A percentile compares a stretch with the other conserved stretches of the same genome.
Evolutionary conservation across 1,140 invertebrate species (phyloP).

Genomic region (Marisa cornuarietis): DNA sequence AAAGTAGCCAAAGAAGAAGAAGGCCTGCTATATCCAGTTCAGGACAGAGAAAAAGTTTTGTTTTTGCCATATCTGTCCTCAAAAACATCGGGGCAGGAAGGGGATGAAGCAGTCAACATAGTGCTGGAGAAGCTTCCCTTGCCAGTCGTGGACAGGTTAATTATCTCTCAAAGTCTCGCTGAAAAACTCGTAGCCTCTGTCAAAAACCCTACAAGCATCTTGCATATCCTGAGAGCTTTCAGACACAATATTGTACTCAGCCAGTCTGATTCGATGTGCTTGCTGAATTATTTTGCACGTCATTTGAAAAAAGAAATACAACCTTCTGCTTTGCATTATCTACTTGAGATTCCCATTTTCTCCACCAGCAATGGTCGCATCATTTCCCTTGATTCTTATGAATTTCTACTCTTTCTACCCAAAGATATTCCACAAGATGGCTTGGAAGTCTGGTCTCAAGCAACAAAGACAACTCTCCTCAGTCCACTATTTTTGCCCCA

Average conservation of each 20-base stretch:
- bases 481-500: too few species aligned
- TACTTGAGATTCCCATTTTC: neutral
- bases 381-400: neutral
- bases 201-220: neutral
- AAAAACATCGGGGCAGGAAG: too few species aligned
- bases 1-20: neutral
- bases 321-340: neutral
- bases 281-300: neutral
- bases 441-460: too few species aligned
- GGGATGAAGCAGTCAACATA: neutral
- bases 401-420: neutral
- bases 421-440: neutral
- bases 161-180: neutral
- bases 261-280: neutral
- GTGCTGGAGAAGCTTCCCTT: neutral
- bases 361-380: neutral
- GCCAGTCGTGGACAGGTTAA: neutral
- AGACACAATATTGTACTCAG: neutral
- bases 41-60: slow-evolving; percentile 1
- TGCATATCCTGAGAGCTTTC: neutral
- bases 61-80: neutral
- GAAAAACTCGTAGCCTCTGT: neutral
- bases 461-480: too few species aligned
- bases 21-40: slow-evolving; percentile 6
- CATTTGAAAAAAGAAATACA: neutral